phyloP scores from a whole-genome alignment of 1,140 invertebrate species.

The Drosophila setifemur region DNA sequence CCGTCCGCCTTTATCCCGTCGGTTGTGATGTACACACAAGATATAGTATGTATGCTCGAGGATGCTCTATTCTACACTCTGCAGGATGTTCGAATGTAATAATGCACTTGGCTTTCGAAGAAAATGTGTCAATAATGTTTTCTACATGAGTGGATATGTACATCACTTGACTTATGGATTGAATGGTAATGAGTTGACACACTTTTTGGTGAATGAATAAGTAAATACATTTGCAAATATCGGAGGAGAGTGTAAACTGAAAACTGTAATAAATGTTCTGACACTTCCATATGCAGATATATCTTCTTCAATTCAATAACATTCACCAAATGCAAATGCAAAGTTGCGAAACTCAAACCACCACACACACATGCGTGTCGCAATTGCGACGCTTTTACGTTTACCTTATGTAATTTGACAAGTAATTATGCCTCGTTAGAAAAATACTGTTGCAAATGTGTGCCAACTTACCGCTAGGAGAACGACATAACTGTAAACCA shows the following conservation, averaged over 20 bases:
- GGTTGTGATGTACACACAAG: neutral
- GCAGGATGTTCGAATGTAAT: neutral
- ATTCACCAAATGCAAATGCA: neutral
- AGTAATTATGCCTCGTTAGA: conserved; percentile 21
- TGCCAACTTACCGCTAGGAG: conserved; percentile 76
- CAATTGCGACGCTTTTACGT: conserved; percentile 23
- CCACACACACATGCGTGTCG: neutral
- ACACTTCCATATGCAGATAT: neutral
- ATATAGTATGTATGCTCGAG: conserved; percentile 1
- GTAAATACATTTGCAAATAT: neutral
- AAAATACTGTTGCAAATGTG: conserved; percentile 6
- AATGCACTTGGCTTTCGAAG: neutral
- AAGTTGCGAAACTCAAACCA: neutral
- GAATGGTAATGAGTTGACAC: conserved; percentile 11
- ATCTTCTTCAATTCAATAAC: too few species aligned
- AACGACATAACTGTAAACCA: conserved; percentile 82
- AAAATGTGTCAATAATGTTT: conserved; percentile 6
- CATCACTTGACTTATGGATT: conserved; percentile 16
- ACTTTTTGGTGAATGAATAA: conserved; percentile 5
- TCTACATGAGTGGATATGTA: conserved; percentile 1
- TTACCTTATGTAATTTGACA: conserved; percentile 52
- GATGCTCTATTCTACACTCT: neutral
- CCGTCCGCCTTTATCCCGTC: conserved; percentile 3
- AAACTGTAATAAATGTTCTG: neutral
- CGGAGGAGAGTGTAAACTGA: neutral